Base-by-base conservation (phyloP, 2,797 vertebrate genomes). In the Clarias fuscus region DNA sequence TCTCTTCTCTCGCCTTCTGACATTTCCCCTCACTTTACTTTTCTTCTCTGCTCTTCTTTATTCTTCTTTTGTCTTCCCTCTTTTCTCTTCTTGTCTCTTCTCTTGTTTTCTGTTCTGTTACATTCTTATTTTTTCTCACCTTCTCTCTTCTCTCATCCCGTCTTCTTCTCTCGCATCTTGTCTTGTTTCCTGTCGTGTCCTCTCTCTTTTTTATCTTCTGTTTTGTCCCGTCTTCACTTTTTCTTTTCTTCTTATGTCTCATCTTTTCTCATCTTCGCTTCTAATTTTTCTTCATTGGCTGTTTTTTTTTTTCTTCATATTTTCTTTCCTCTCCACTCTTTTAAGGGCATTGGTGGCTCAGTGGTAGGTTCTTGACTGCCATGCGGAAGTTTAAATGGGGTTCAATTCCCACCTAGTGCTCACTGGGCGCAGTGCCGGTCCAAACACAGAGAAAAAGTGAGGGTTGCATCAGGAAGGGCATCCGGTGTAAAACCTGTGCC, bases 91-190 rank as follows among this genome's bases (percentile, higher is more conserved):
- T 33, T 3, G 0, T 14, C 18, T 37, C 14, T 17, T 2, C 37
- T 40, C 20, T 13, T 24, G 0, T 70, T 2, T 4, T 17, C 14
- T 68, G 5, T 7, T 37, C 5, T 27, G 1, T 2, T 7, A 2
- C 8, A 5, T 24, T 24, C 1, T 24, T 1, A 2, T 20, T 20
- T 15, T 22, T 3, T 20, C 13, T 15, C 1, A 0, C 5, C 5
- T 37, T 22, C 3, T 10, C 18, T 43, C 1, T 10, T 1, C 40
- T 43, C 20, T 22, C 33, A 33, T 8, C 20, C 14, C 14, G 4
- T 14, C 40, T n/a, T n/a, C 1, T 71, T 5, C 20, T 18, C 15
- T 70, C 30, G 17, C 17, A 2, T 37, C 14, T 18, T 5, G 1
- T 37, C 14, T 40, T 8, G 0, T 43, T 0, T 72, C 17, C 13